These are phyloP conservation scores for Polyodon spathula DNA, from an alignment of 2,113 vertebrate genomes.

Conservation along the genomic window DNA sequence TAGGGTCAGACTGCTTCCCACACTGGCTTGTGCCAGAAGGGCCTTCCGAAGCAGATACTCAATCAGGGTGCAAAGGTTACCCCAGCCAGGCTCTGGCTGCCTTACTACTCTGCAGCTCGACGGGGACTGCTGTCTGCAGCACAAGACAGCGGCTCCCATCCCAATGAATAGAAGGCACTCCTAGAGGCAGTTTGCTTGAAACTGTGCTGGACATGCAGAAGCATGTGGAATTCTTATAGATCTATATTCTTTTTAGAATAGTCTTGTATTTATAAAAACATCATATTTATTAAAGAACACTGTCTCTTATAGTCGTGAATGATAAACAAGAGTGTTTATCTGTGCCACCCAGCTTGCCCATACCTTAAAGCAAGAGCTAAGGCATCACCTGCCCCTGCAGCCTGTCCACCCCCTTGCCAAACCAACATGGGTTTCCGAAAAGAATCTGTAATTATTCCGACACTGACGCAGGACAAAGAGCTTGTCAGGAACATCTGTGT, in stretches of 20 bases:
- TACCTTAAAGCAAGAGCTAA: too few species aligned
- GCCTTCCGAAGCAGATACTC: not conserved
- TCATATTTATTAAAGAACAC: not conserved
- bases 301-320: too few species aligned
- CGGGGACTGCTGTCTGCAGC: too few species aligned
- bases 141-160: too few species aligned
- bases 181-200: too few species aligned
- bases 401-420: constrained; percentile 13
- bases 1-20: not conserved
- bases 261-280: too few species aligned
- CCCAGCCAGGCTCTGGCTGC: constrained; percentile 60
- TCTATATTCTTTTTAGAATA: too few species aligned
- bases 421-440: constrained; percentile 35
- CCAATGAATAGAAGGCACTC: too few species aligned
- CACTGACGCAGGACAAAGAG: constrained; percentile 36
- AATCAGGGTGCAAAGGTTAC: constrained; percentile 56
- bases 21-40: not conserved
- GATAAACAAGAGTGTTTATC: too few species aligned
- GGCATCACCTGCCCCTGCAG: constrained; percentile 15
- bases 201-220: too few species aligned
- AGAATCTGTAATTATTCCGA: constrained; percentile 36
- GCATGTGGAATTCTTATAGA: too few species aligned
- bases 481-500: constrained; percentile 36
- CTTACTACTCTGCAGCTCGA: constrained; percentile 49
- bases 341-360: too few species aligned